A percentile compares a stretch with the other conserved stretches of the same genome.
These are phyloP conservation scores for Eupithecia abbreviata DNA, from an alignment of 2,888 invertebrate species.

Conservation along the genomic window DNA sequence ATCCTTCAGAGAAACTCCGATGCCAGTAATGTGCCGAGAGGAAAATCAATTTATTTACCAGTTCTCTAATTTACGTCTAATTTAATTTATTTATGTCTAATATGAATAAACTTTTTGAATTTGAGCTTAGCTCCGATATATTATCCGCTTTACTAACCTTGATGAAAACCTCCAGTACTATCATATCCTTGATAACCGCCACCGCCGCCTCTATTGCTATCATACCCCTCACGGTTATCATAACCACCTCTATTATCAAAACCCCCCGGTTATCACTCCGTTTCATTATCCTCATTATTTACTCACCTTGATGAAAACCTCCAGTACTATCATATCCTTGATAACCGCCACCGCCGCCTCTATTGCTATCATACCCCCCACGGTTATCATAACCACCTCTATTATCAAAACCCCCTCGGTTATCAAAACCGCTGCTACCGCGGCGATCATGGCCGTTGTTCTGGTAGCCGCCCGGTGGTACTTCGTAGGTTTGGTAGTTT, in stretches of 20 bases:
- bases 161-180: slow-evolving; percentile 35
- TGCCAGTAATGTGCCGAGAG: too few relatives aligned
- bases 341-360: slow-evolving; percentile 32
- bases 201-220: slow-evolving; percentile 43
- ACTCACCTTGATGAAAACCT: slow-evolving; percentile 43
- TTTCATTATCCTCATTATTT: neutral
- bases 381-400: slow-evolving; percentile 46
- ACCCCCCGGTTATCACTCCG: slow-evolving; percentile 41
- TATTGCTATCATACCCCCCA: slow-evolving; percentile 46
- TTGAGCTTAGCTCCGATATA: too few relatives aligned
- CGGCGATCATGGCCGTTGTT: slow-evolving; percentile 47
- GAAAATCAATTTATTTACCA: too few relatives aligned
- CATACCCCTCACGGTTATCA: slow-evolving; percentile 44
- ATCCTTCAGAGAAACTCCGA: too few relatives aligned
- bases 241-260: slow-evolving; percentile 51
- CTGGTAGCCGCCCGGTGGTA: slow-evolving; percentile 68
- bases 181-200: slow-evolving; percentile 34
- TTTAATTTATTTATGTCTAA: too few relatives aligned
- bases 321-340: slow-evolving; percentile 35
- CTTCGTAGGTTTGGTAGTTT: slow-evolving; percentile 70
- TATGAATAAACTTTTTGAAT: too few relatives aligned
- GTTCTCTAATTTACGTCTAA: too few relatives aligned
- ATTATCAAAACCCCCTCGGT: slow-evolving; percentile 47
- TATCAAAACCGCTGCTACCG: slow-evolving; percentile 50
- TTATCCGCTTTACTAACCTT: slow-evolving; percentile 33